Percentiles rank a stretch among this genome's conserved stretches.
Conservation (phyloP, 1,140 invertebrate species). For the Euwallacea similis region DNA sequence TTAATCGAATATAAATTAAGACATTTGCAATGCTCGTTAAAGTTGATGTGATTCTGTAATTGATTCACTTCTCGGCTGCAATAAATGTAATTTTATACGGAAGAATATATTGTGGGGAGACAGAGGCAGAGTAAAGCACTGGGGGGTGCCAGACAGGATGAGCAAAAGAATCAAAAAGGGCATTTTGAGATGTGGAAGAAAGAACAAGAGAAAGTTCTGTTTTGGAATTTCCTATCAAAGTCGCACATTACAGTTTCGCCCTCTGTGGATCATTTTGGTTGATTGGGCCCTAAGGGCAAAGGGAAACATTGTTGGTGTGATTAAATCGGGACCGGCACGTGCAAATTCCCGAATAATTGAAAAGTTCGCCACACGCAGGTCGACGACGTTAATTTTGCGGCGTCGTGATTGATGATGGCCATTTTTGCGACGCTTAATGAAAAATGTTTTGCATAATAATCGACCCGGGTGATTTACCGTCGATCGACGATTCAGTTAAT, state of each 20-base stretch:
- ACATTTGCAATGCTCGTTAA: conserved; percentile 6
- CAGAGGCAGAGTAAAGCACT: no score
- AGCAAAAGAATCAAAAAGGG: no score
- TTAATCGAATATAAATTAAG: conserved; percentile 30
- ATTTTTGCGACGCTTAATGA: conserved; percentile 30
- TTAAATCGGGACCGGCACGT: conserved; percentile 27
- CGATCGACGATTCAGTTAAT: background rate
- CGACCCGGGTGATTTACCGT: conserved; percentile 4
- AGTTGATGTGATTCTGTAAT: background rate
- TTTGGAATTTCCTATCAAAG: no score
- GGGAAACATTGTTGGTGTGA: background rate
- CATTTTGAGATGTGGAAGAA: no score
- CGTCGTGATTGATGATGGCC: conserved; percentile 31
- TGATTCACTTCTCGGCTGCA: background rate
- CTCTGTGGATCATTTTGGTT: conserved; percentile 10
- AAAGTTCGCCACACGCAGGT: conserved; percentile 34
- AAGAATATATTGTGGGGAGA: no score
- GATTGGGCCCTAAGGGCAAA: conserved; percentile 16
- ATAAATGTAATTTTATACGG: no score
- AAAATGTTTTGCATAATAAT: conserved; percentile 36
- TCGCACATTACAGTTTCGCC: background rate
- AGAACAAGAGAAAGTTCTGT: no score
- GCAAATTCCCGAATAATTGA: conserved; percentile 37
- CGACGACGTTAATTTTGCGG: conserved; percentile 35
- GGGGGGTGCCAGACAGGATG: no score